These are phyloP conservation scores for Syndactyla subalaris DNA, from an alignment of 2,797 vertebrate genomes.

Conservation along the genomic window DNA sequence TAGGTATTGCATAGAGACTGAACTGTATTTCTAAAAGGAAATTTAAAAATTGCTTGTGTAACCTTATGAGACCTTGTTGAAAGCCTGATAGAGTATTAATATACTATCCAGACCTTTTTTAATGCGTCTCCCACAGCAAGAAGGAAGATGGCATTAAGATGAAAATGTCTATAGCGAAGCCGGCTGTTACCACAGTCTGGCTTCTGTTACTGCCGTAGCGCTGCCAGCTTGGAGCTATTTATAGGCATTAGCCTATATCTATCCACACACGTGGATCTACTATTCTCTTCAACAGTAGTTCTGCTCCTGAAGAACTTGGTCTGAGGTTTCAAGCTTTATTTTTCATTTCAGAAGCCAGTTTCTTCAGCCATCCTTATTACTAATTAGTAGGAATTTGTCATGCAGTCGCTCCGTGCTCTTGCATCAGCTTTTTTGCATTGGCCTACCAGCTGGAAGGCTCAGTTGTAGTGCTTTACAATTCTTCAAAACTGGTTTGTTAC, in stretches of 20 bases:
- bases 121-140: not conserved
- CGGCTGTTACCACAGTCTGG: conserved; percentile 22
- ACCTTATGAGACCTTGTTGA: conserved; percentile 9
- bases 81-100: not conserved
- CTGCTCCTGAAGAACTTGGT: conserved; percentile 9
- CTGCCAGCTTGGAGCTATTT: conserved; percentile 40
- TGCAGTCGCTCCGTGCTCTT: not conserved
- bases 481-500: not conserved
- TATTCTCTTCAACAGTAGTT: conserved; percentile 40
- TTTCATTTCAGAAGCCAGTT: conserved; percentile 15
- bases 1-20: not conserved
- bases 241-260: conserved; percentile 23
- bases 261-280: not conserved
- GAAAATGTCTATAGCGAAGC: conserved; percentile 41
- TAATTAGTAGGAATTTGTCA: not conserved
- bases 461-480: not conserved
- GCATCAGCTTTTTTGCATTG: not conserved
- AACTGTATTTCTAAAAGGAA: not conserved
- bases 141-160: conserved; percentile 41
- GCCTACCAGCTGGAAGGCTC: not conserved
- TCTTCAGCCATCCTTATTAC: not conserved
- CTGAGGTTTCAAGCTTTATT: not conserved
- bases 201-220: not conserved
- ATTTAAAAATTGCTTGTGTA: not conserved
- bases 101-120: conserved; percentile 20